Percentiles rank a stretch among this genome's conserved stretches.
Conservation (phyloP, 1,140 invertebrate species). For the Trialeurodes vaporariorum region DNA sequence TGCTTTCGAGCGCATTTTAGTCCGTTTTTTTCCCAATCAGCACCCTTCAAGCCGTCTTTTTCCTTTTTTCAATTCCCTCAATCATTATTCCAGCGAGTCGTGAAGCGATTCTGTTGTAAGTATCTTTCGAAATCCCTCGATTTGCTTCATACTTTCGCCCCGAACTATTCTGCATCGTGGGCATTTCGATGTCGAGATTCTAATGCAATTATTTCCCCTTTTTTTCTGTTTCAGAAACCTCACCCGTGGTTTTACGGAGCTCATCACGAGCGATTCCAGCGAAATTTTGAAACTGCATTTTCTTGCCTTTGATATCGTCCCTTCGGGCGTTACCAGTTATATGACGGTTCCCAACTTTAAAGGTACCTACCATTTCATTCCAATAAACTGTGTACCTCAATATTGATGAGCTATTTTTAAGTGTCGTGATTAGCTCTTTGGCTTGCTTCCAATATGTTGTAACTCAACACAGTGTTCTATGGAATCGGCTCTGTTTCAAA, state of each 20-base stretch:
- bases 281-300: not conserved
- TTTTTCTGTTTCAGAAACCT: not conserved
- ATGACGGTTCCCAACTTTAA: not conserved
- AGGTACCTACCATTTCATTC: not conserved
- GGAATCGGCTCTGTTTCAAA: not conserved
- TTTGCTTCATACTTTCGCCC: not conserved
- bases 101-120: not conserved
- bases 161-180: not conserved
- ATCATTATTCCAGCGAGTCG: not conserved
- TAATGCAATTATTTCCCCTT: not conserved
- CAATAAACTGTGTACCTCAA: not conserved
- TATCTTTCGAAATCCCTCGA: not conserved
- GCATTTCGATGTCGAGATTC: not conserved
- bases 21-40: not conserved
- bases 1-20: not conserved
- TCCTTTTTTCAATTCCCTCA: not conserved
- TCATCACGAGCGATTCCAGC: not conserved
- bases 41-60: no score
- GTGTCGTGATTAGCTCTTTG: not conserved
- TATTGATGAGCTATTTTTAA: not conserved
- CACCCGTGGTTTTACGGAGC: not conserved
- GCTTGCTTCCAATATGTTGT: not conserved
- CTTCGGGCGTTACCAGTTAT: not conserved
- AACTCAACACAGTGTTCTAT: not conserved
- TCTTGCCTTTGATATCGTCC: not conserved